A percentile compares a stretch with the other conserved stretches of the same genome.
Evolutionary conservation across 2,888 invertebrate genomes (phyloP).

Genomic region (Euzophera pinguis): DNA sequence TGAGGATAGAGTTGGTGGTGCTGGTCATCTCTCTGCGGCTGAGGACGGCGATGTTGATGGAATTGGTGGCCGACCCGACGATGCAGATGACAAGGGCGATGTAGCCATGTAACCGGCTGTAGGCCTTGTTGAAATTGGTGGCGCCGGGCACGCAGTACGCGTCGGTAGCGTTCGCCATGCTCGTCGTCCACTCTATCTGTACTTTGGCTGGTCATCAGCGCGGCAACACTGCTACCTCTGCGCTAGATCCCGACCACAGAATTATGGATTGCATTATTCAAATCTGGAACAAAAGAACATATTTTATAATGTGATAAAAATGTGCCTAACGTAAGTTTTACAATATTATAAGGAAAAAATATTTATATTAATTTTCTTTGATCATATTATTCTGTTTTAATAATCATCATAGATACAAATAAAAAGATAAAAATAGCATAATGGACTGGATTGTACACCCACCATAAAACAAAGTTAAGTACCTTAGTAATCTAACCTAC

Average conservation of each 20-base stretch:
- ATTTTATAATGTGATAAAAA: too few species aligned
- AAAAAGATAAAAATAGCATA: too few species aligned
- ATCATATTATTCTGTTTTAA: too few species aligned
- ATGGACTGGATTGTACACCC: too few species aligned
- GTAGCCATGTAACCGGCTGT: slow-evolving; percentile 90
- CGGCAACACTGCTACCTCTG: slow-evolving; percentile 12
- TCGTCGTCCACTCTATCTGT: slow-evolving; percentile 32
- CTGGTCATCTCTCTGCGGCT: slow-evolving; percentile 94
- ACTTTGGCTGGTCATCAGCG: slow-evolving; percentile 41
- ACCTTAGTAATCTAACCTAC: too few species aligned
- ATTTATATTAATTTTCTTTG: too few species aligned
- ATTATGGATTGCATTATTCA: slow-evolving; percentile 28
- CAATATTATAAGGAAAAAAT: too few species aligned
- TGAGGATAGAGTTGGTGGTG: slow-evolving; percentile 94
- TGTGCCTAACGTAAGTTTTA: too few species aligned
- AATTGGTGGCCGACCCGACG: slow-evolving; percentile 93
- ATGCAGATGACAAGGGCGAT: slow-evolving; percentile 92
- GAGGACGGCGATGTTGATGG: slow-evolving; percentile 94
- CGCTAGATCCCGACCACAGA: slow-evolving; percentile 19
- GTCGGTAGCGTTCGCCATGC: slow-evolving; percentile 64
- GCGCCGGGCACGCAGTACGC: slow-evolving; percentile 80
- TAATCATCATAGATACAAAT: too few species aligned
- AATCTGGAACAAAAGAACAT: slow-evolving; percentile 42
- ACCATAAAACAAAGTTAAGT: too few species aligned
- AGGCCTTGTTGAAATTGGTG: slow-evolving; percentile 81